These are phyloP conservation scores for Chironomus striatipennis DNA, from an alignment of 1,140 invertebrate genomes.

Conservation along the genomic window DNA sequence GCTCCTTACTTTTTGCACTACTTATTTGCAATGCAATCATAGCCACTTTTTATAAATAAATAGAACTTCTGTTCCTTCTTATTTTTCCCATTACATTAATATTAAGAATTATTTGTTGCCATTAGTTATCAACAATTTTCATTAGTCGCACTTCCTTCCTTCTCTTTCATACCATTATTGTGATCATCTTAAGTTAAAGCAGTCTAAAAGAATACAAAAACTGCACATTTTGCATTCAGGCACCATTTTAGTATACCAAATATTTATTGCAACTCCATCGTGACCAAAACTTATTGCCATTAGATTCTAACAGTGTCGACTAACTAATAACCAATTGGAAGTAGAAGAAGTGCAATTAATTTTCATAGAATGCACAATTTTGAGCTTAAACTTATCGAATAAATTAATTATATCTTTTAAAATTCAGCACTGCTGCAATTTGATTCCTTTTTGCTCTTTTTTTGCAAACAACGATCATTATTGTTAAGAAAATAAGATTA, in stretches of 20 bases:
- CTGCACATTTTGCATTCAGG: not conserved
- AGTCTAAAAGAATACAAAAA: no score
- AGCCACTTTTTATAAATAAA: no score
- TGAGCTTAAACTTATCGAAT: not conserved
- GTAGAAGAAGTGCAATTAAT: not conserved
- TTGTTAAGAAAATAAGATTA: not conserved
- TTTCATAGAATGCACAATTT: not conserved
- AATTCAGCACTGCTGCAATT: not conserved
- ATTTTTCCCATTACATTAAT: no score
- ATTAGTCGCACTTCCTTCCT: not conserved
- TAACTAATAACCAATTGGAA: not conserved
- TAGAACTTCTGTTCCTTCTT: no score
- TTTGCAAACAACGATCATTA: not conserved
- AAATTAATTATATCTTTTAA: not conserved
- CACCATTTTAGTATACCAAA: not conserved
- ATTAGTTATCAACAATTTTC: conserved; percentile 14
- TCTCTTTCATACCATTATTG: not conserved
- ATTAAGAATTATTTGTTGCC: not conserved
- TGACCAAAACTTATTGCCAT: conserved; percentile 1
- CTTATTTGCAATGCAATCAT: not conserved
- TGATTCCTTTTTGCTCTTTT: not conserved
- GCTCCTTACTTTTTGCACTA: not conserved
- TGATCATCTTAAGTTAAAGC: not conserved
- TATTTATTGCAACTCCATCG: conserved; percentile 12
- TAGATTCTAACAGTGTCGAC: not conserved